phyloP scores from a whole-genome alignment of 2,888 invertebrate species.

The Melinaea marsaeus region DNA sequence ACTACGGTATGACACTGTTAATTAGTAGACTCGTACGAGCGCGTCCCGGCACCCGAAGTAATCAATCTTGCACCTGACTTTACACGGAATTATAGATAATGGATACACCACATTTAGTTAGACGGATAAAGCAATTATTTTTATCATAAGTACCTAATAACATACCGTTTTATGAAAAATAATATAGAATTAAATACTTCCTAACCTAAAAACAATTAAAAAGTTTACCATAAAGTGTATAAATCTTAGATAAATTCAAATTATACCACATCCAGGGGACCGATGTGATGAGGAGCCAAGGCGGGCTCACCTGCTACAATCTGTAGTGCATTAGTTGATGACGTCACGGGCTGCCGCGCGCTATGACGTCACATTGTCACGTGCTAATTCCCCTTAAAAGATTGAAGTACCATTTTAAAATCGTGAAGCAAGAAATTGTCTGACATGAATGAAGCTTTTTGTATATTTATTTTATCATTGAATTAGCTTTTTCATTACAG shows the following conservation, averaged over 20 bases:
- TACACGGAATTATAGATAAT: slow-evolving; percentile 34
- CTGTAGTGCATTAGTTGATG: slow-evolving; percentile 71
- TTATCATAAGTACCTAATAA: too few species aligned
- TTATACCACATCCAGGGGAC: neutral
- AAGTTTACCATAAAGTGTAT: too few species aligned
- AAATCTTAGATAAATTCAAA: too few species aligned
- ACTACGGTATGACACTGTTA: slow-evolving; percentile 54
- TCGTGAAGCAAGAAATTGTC: slow-evolving; percentile 45
- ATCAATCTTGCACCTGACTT: slow-evolving; percentile 64
- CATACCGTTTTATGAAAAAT: too few species aligned
- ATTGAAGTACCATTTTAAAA: slow-evolving; percentile 58
- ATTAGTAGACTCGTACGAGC: slow-evolving; percentile 55
- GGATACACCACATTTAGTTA: slow-evolving; percentile 28
- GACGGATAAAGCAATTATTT: neutral
- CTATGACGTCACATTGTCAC: slow-evolving; percentile 40
- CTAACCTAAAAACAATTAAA: too few species aligned
- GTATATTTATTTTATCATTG: neutral
- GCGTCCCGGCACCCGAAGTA: slow-evolving; percentile 58
- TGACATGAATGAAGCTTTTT: neutral
- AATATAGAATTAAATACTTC: too few species aligned
- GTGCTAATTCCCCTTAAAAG: slow-evolving; percentile 60
- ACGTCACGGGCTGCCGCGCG: slow-evolving; percentile 59
- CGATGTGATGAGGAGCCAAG: too few species aligned
- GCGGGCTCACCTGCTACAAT: slow-evolving; percentile 49
- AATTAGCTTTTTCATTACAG: neutral